Percentiles rank a stretch among this genome's conserved stretches.
Conservation (phyloP, 1,140 invertebrate genomes). For the Drosophila kepulauana region DNA sequence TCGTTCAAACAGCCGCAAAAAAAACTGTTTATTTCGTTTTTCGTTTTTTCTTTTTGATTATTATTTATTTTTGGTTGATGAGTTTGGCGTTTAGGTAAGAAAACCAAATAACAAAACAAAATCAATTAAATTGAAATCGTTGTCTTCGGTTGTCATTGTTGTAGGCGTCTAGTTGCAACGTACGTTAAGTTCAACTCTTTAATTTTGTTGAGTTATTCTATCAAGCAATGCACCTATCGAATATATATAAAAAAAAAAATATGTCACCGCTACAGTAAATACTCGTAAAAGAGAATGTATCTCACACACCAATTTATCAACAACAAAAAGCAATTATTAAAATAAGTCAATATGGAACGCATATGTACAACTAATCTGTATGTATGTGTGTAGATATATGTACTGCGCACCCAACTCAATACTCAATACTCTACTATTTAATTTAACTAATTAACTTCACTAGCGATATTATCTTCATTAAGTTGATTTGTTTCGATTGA, state of each 20-base stretch:
- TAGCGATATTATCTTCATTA: slow-evolving; percentile 9
- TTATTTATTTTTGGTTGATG: slow-evolving; percentile 26
- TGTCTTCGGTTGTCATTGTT: slow-evolving; percentile 25
- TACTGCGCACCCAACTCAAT: slow-evolving; percentile 30
- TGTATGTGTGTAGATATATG: slow-evolving; percentile 54
- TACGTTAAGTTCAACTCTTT: neutral
- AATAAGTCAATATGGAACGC: slow-evolving; percentile 52
- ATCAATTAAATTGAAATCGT: slow-evolving; percentile 25
- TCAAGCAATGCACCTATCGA: slow-evolving; percentile 71
- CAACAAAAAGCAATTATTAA: neutral
- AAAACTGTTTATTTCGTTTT: slow-evolving; percentile 33
- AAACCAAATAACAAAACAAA: neutral
- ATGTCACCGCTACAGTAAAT: slow-evolving; percentile 68
- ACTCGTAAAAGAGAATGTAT: slow-evolving; percentile 71
- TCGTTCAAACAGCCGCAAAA: slow-evolving; percentile 49
- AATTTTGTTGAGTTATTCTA: slow-evolving; percentile 24
- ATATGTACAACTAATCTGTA: slow-evolving; percentile 53
- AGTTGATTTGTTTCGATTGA: slow-evolving; percentile 3
- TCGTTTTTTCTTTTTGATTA: slow-evolving; percentile 24
- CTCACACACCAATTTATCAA: slow-evolving; percentile 60
- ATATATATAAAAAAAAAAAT: slow-evolving; percentile 26
- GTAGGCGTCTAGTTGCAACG: slow-evolving; percentile 45
- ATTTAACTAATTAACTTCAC: slow-evolving; percentile 9
- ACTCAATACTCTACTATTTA: slow-evolving; percentile 4
- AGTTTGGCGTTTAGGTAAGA: slow-evolving; percentile 31